Evolutionary conservation across 2,797 vertebrate genomes (phyloP), one percentile per base, ranked within the genome.

Genomic region (Argya squamiceps): DNA sequence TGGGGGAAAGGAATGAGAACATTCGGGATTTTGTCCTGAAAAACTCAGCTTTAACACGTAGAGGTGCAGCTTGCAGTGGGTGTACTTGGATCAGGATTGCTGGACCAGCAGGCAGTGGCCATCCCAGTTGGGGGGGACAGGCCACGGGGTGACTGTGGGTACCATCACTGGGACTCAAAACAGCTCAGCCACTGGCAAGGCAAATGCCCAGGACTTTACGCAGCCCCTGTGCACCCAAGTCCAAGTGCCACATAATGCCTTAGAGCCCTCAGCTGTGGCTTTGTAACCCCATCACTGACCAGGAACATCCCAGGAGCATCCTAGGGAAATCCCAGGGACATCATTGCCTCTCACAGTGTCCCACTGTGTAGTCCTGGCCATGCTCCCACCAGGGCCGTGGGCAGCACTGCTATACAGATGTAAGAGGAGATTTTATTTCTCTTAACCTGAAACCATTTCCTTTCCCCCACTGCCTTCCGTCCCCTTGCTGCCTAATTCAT

Each of bases 361-460:
- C 41, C 4, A 4, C 47, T 60, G 52, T 4, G 0, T 24, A 39
- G 79, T 56, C 68, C 64, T 4, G 2, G 44, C 27, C 14, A 3
- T 7, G 24, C 37, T 90, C 63, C 81, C 49, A 15, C 27, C 3
- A 20, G 82, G 89, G 53, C 84, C 63, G 23, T 2, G 50, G 89
- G 84, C 88, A 95, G 92, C 73, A 41, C 83, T 20, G 5, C 89
- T 88, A 9, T 62, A 43, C 88, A 93, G 65, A 95, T 95, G 96
- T 96, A 96, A 96, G 93, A 91, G 79, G 91, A 97, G 93, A 95
- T 97, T 92, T 81, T 96, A 58, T 97, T 97, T 96, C 96, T 96
- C 93, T 96, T 89, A 97, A 97, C 92, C 82, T 86, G 93, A 97
- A 96, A 96, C 95, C 94, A 97, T 96, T 97, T 97, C 96, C 96